A percentile compares a stretch with the other conserved stretches of the same genome.
Evolutionary conservation across 2,888 invertebrate species (phyloP).

Genomic region (Anodontia alba): DNA sequence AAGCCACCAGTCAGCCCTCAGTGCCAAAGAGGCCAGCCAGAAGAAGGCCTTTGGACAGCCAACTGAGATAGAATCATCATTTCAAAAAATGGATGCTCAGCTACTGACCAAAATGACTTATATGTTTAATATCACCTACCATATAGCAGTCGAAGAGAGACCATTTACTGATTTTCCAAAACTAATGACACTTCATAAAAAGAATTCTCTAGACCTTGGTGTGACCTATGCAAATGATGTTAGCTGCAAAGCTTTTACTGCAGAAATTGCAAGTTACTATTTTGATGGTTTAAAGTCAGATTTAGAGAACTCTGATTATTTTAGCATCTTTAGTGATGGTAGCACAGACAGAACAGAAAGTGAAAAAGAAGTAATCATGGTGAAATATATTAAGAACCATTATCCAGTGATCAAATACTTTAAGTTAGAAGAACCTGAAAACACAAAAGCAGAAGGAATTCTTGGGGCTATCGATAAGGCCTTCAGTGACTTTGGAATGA

Average conservation of each 20-base stretch:
- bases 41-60: background rate
- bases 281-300: conserved; percentile 45
- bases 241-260: conserved; percentile 19
- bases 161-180: conserved; percentile 44
- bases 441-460: conserved; percentile 47
- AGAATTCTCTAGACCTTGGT: conserved; percentile 20
- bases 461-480: conserved; percentile 38
- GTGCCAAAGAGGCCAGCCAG: background rate
- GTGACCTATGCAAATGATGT: conserved; percentile 45
- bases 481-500: conserved; percentile 33
- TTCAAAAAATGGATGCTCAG: background rate
- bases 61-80: conserved; percentile 6
- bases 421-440: conserved; percentile 45
- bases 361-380: conserved; percentile 46
- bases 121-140: conserved; percentile 33
- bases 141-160: conserved; percentile 21
- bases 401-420: conserved; percentile 42
- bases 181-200: conserved; percentile 30
- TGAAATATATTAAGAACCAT: conserved; percentile 33
- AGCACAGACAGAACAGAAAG: conserved; percentile 41
- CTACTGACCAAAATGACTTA: conserved; percentile 31
- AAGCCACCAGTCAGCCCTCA: background rate
- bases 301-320: conserved; percentile 29
- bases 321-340: conserved; percentile 51
- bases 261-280: conserved; percentile 31